phyloP scores from a whole-genome alignment of 2,113 vertebrate genomes.

The Copsychus sechellarum region DNA sequence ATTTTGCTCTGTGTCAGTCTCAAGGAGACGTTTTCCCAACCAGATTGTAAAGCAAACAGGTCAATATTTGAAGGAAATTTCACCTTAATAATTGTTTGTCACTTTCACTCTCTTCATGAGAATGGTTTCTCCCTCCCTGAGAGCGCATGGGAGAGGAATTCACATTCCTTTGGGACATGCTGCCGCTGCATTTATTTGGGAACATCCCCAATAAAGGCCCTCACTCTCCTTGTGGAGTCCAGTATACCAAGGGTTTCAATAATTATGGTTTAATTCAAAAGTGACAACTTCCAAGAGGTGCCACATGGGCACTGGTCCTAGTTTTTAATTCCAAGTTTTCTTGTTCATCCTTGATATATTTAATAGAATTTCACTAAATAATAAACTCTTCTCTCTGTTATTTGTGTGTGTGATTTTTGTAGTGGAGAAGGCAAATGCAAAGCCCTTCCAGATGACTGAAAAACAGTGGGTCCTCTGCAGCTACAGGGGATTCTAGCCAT shows the following conservation, averaged over 20 bases:
- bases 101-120: conserved; percentile 33
- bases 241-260: conserved; percentile 81
- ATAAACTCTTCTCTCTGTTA: conserved; percentile 99
- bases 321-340: conserved; percentile 78
- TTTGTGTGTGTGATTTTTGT: conserved; percentile 99
- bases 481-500: conserved; percentile 98
- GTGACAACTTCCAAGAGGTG: conserved; percentile 73
- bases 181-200: neutral
- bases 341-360: conserved; percentile 83
- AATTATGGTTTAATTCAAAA: conserved; percentile 60
- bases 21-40: neutral
- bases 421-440: conserved; percentile 99
- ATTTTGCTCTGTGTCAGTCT: neutral
- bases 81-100: neutral
- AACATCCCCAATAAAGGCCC: neutral
- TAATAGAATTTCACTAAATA: conserved; percentile 88
- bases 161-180: neutral
- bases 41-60: neutral
- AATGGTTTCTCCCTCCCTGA: conserved; percentile 3
- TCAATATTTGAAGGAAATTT: neutral
- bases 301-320: conserved; percentile 80
- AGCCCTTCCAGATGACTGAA: conserved; percentile 98
- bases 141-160: neutral
- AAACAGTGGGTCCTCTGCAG: conserved; percentile 93
- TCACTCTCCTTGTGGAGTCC: conserved; percentile 24